Conservation (phyloP, 2,888 invertebrate species). For the Ischnus inquisitorius region DNA sequence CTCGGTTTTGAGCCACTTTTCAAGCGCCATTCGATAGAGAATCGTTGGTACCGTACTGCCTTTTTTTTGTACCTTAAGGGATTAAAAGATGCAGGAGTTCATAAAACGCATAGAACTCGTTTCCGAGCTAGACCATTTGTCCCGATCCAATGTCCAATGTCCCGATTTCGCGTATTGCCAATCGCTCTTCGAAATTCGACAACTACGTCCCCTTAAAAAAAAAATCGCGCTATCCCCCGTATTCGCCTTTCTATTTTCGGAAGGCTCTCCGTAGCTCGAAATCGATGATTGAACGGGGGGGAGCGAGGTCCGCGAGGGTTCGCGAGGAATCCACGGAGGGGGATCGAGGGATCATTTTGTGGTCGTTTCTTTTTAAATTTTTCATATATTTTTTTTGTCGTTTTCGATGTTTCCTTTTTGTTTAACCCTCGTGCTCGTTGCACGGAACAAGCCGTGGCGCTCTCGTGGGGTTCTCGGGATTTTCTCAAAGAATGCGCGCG, state of each 20-base stretch:
- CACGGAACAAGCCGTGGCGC: slow-evolving; percentile 59
- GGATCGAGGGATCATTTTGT: slow-evolving; percentile 72
- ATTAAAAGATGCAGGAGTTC: no score
- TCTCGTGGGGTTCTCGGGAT: slow-evolving; percentile 69
- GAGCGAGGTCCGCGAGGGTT: slow-evolving; percentile 43
- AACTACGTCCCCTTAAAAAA: slow-evolving; percentile 1
- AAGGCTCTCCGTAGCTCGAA: no score
- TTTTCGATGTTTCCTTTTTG: slow-evolving; percentile 26
- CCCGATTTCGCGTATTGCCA: no score
- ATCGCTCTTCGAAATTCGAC: slow-evolving; percentile 12
- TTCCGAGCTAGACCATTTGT: no score
- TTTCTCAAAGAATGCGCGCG: slow-evolving; percentile 75
- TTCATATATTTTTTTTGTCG: no score
- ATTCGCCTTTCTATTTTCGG: slow-evolving; percentile 20
- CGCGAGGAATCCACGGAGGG: slow-evolving; percentile 54
- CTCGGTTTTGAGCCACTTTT: no score
- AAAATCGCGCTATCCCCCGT: not conserved
- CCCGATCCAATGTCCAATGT: no score
- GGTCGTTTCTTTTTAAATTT: slow-evolving; percentile 29
- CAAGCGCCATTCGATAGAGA: no score
- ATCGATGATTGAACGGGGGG: slow-evolving; percentile 58
- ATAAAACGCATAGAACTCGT: no score
- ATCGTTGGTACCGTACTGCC: no score
- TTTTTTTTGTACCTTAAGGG: no score
- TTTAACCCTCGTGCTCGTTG: slow-evolving; percentile 51